Percentiles rank a stretch among this genome's conserved stretches.
phyloP scores from a whole-genome alignment of 92 coral and sea anemone genomes.

The Actinernus sp. region DNA sequence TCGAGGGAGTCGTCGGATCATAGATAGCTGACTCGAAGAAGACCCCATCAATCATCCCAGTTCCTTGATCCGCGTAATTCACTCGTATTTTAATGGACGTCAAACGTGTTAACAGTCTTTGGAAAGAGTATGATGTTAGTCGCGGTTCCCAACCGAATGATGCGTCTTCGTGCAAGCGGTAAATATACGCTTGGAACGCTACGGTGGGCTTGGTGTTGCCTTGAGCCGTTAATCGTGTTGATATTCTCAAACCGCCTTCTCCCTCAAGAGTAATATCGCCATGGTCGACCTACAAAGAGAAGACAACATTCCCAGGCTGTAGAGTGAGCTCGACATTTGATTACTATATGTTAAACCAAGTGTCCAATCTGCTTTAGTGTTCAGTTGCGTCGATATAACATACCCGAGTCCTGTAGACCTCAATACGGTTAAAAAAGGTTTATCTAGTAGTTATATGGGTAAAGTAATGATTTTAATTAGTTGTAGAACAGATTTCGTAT shows the following conservation, averaged over 20 bases:
- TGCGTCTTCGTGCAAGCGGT: conserved; percentile 91
- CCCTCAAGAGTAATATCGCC: conserved; percentile 81
- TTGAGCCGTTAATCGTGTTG: conserved; percentile 79
- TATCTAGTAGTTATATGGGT: no score
- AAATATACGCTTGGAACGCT: conserved; percentile 79
- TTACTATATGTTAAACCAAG: no score
- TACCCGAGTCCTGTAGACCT: no score
- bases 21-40: conserved; percentile 83
- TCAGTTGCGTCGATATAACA: no score
- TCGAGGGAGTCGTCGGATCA: conserved; percentile 62
- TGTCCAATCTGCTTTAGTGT: no score
- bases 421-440: no score
- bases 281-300: conserved; percentile 38
- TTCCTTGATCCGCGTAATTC: conserved; percentile 97
- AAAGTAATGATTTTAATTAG: no score
- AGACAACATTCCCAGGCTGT: background rate
- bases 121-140: conserved; percentile 83
- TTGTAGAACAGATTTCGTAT: no score
- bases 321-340: no score
- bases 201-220: conserved; percentile 80
- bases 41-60: conserved; percentile 92
- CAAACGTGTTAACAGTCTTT: conserved; percentile 78
- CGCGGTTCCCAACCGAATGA: conserved; percentile 92
- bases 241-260: conserved; percentile 66
- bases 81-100: conserved; percentile 71